Evolutionary conservation across 1,140 invertebrate species (phyloP).

Genomic region (Penaeus vannamei): DNA sequence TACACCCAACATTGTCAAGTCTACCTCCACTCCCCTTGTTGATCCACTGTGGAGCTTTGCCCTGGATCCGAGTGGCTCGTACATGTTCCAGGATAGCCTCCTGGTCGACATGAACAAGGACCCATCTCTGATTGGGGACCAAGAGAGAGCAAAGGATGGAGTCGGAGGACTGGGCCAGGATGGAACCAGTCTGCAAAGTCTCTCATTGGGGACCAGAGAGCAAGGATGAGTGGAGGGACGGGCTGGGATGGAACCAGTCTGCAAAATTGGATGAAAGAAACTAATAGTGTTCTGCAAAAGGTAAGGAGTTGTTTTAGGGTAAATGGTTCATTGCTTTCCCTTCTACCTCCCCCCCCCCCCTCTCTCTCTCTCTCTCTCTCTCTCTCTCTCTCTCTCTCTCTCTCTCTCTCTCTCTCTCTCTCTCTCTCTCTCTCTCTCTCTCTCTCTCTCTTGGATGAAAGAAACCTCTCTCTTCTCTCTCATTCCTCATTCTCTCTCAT

Average conservation of each 20-base stretch:
- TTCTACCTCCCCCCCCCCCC: not conserved
- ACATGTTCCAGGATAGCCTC: not conserved
- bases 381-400: not conserved
- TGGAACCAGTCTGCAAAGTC: not conserved
- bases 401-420: no score
- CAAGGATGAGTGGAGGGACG: no score
- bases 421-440: no score
- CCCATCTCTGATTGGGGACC: no score
- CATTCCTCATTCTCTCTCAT: no score
- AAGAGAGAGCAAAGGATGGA: no score
- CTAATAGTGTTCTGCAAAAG: constrained; percentile 8
- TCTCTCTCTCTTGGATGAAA: no score
- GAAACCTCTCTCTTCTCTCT: no score
- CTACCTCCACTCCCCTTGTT: constrained; percentile 35
- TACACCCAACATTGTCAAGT: not conserved
- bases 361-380: not conserved
- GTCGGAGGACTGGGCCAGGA: no score
- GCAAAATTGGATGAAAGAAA: constrained; percentile 33
- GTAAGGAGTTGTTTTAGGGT: not conserved
- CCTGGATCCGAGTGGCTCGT: not conserved
- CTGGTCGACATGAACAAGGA: no score
- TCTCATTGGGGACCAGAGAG: no score
- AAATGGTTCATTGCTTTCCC: not conserved
- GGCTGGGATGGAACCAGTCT: not conserved
- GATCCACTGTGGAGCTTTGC: constrained; percentile 2